These are phyloP conservation scores for Rallus crepitans DNA, from an alignment of 2,797 vertebrate genomes.

Conservation along the genomic window DNA sequence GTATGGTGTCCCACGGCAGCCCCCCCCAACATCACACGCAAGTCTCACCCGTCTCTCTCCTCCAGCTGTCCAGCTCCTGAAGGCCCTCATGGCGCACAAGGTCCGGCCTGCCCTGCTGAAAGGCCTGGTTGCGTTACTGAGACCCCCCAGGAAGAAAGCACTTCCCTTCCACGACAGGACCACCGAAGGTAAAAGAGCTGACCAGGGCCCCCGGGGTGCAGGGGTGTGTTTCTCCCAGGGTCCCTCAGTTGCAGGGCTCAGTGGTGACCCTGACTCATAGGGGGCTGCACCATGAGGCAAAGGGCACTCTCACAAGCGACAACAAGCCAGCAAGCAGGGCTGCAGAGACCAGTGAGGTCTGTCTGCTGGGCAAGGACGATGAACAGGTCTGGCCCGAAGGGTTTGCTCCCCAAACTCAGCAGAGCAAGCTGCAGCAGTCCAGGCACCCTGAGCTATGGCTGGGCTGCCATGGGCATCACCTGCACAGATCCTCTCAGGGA, in stretches of 20 bases:
- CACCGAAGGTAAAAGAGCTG: conserved; percentile 71
- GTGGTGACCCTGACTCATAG: rapidly evolving
- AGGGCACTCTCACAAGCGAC: too few relatives aligned
- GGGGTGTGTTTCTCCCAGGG: background rate
- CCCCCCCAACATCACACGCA: too few relatives aligned
- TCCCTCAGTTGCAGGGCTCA: rapidly evolving
- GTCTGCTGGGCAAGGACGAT: background rate
- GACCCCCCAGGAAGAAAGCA: conserved; percentile 31
- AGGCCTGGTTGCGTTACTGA: conserved; percentile 82
- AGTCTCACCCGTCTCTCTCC: rapidly evolving
- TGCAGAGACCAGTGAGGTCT: background rate
- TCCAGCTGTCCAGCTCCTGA: conserved; percentile 70
- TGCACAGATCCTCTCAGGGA: background rate
- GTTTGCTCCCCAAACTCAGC: background rate
- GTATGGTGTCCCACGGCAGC: too few relatives aligned
- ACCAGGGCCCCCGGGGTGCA: too few relatives aligned
- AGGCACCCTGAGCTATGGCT: background rate
- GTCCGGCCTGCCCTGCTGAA: conserved; percentile 77
- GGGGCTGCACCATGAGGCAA: background rate
- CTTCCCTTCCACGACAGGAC: conserved; percentile 27
- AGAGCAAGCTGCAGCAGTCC: background rate
- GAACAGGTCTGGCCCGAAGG: background rate
- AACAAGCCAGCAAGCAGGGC: rapidly evolving
- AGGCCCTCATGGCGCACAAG: conserved; percentile 76
- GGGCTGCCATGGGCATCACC: background rate